These are phyloP conservation scores for Aythya fuligula DNA, from an alignment of 2,797 vertebrate species.

Conservation along the genomic window DNA sequence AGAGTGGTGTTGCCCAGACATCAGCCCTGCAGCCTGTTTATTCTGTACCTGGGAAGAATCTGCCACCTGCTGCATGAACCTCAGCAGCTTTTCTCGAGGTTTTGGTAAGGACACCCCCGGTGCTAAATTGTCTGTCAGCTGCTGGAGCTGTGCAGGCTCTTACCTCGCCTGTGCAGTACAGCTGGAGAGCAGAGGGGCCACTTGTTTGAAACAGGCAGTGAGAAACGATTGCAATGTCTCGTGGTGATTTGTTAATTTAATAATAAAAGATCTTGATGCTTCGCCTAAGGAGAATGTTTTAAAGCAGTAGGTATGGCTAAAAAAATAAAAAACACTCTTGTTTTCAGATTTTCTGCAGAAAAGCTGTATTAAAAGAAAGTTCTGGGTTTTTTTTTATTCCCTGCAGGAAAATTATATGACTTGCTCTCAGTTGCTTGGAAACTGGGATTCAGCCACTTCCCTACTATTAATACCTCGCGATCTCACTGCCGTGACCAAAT, in stretches of 20 bases:
- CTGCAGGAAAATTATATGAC: neutral
- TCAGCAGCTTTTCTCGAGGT: neutral
- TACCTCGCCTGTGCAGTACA: neutral
- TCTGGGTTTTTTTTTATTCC: neutral
- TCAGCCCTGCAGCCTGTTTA: neutral
- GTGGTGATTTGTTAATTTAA: neutral
- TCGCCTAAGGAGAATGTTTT: neutral
- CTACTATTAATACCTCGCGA: neutral
- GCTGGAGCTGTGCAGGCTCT: neutral
- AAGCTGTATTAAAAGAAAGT: conserved; percentile 15
- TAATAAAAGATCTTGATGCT: neutral
- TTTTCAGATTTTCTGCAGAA: conserved; percentile 31
- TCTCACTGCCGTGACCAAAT: neutral
- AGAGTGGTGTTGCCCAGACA: neutral
- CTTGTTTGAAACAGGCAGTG: neutral
- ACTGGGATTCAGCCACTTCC: neutral
- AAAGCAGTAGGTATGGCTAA: conserved; percentile 18
- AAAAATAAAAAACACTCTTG: neutral
- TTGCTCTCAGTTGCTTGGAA: neutral
- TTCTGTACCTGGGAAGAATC: neutral
- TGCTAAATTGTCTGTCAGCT: neutral
- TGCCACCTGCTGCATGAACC: fast-evolving
- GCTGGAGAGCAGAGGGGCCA: fast-evolving
- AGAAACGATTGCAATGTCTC: neutral
- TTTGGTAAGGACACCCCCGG: neutral